Evolutionary conservation across 2,888 invertebrate species (phyloP).

Genomic region (Drosophila meridiana): DNA sequence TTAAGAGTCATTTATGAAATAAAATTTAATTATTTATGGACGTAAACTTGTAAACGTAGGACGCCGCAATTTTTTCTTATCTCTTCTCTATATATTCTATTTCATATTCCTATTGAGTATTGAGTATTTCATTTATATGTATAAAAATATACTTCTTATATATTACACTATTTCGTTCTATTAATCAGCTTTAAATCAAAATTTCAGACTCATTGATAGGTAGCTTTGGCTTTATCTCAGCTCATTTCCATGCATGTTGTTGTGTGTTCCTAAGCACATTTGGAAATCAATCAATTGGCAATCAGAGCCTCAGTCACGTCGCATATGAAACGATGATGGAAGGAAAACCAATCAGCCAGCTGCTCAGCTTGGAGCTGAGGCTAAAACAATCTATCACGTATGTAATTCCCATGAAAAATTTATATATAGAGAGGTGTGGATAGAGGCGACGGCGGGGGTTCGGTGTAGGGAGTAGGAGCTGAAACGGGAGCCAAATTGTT

Average conservation of each 20-base stretch:
- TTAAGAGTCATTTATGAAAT: too few relatives aligned
- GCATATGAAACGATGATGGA: constrained; percentile 76
- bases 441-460: neutral
- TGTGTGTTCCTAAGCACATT: constrained; percentile 27
- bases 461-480: constrained; percentile 8
- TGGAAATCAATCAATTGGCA: constrained; percentile 32
- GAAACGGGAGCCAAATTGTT: constrained; percentile 79
- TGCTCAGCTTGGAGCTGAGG: constrained; percentile 45
- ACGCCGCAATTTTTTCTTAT: too few relatives aligned
- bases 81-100: too few relatives aligned
- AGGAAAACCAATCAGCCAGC: constrained; percentile 66
- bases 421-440: constrained; percentile 7
- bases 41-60: too few relatives aligned
- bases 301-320: constrained; percentile 77
- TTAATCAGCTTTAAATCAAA: neutral
- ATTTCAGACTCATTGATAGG: neutral
- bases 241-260: constrained; percentile 30
- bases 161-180: neutral
- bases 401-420: constrained; percentile 83
- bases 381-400: constrained; percentile 80
- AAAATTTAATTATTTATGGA: too few relatives aligned
- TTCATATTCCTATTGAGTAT: too few relatives aligned
- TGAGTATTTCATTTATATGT: too few relatives aligned
- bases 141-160: too few relatives aligned
- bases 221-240: neutral